Evolutionary conservation across 2,797 vertebrate species (phyloP), one percentile per base, ranked within the genome.

Genomic region (Otolemur crassicaudatus): DNA sequence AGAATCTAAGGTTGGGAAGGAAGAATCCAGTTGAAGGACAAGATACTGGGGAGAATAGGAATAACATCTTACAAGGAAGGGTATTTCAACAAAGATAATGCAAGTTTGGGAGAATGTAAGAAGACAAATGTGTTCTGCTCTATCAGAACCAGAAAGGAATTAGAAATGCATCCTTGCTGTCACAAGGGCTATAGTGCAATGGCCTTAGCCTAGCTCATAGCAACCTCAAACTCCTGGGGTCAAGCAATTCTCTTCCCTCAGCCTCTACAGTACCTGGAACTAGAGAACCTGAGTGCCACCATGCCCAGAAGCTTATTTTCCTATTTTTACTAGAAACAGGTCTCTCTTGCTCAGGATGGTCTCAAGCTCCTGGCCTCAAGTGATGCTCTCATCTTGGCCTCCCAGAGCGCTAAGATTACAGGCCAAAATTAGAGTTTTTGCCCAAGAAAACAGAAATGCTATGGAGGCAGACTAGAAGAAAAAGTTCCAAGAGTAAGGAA

Each of bases 361-460:
- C 49, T 49, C 46, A 49, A 49, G 46, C 11, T 49, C 46, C 46
- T 49, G 46, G 46, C 46, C 46, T 49, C 46, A 49, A 12, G 46
- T 49, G 46, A 49, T 49, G 46, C 11, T 49, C 46, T 49, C 46
- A 12, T 12, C 46, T 16, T 53, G 49, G 49, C 49, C 49, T 53
- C 49, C 49, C 14, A 53, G 49, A 53, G 14, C 4, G 49, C 49
- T 16, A 53, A 4, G 14, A 53, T 16, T 53, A 53, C 49, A 16
- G 49, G 49, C 49, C 49, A 53, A 53, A 53, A 53, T 53, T 53
- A 53, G 56, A 75, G 65, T 92, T 94, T 94, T 67, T 96, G 96
- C 93, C 96, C 95, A 92, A 94, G 81, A 88, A 96, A 97, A 94
- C 65, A 97, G n/a, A 94, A 97, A 96, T 90, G 61, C 91, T 90